Base-by-base conservation (phyloP, 1,140 invertebrate genomes). In the Zaprionus capensis region DNA sequence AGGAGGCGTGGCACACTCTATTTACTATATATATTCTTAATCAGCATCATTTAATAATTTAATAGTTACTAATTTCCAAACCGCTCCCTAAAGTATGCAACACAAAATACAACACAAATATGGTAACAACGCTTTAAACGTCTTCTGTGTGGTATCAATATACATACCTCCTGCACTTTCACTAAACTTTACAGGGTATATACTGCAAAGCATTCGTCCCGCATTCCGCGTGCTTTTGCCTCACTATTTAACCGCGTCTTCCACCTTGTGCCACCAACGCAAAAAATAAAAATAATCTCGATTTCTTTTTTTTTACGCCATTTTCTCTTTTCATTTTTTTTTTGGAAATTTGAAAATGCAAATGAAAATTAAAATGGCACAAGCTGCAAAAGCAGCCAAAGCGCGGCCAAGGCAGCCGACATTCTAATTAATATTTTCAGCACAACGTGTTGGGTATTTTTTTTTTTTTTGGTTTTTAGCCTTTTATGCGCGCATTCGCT, bases 341-440 rank as follows among this genome's bases (percentile, higher is more conserved):
- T 55, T 70, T 59, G 34, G 31, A 57, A 76, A 85, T 81, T 46
- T 46, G 65, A 56, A 81, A 80, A 84, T 71, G 53, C 62, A 86
- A 81, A 71, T 62, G 46, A 57, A 36, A 65, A 63, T 51, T 34
- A 63, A 57, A 75, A 36, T 70, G 59, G 28, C 14, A 24, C 20
- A 57, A 15, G 28, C 68, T 55, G 36, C 36, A 56, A 73, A 41
- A 57, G 49, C 51, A n/a, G 12, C 15, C 44, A 34, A 64, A 17
- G 17, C 28, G 49, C 51, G 14, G 15, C n/a, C 49, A 34, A 64
- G 15, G 17, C 36, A 58, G 67, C 82, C 31, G 46, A 28, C 65
- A 59, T 71, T 90, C 81, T 88, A 88, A 88, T 88, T 88, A 88
- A 84, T 90, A 90, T 84, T 78, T 83, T 88, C 68, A 78, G 63